Evolutionary conservation across 1,140 invertebrate genomes (phyloP).

Genomic region (Monomorium pharaonis): DNA sequence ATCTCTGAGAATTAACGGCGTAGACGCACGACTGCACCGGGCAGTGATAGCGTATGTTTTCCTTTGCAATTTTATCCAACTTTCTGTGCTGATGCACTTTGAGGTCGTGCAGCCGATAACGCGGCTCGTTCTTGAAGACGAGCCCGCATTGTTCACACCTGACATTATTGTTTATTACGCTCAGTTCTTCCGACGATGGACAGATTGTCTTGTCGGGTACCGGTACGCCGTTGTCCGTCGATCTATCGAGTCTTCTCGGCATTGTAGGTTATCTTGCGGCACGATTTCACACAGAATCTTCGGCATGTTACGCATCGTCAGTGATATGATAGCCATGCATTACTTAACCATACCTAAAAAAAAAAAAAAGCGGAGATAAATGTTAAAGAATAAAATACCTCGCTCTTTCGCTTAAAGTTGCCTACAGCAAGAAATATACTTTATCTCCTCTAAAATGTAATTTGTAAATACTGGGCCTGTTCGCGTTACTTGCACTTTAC

Average conservation of each 20-base stretch:
- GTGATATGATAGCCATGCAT: background rate
- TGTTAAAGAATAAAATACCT: no score
- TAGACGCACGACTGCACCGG: constrained; percentile 82
- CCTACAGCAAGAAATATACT: background rate
- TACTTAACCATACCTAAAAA: no score
- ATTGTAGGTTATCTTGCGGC: constrained; percentile 52
- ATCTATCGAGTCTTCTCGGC: background rate
- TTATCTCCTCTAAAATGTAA: background rate
- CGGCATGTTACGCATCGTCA: background rate
- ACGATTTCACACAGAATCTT: background rate
- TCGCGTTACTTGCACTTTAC: no score
- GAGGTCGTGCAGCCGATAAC: constrained; percentile 80
- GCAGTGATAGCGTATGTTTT: constrained; percentile 82
- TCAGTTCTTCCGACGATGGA: constrained; percentile 80
- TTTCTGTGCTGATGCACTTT: constrained; percentile 81
- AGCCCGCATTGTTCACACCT: constrained; percentile 80
- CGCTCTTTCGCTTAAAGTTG: no score
- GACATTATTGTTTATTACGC: constrained; percentile 81
- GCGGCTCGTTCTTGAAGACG: constrained; percentile 79
- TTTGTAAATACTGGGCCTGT: no score
- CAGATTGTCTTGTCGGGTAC: constrained; percentile 75
- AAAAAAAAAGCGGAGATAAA: no score
- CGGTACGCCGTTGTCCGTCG: background rate
- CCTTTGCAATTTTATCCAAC: constrained; percentile 75
- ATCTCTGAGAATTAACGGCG: constrained; percentile 75